Evolutionary conservation across 2,797 vertebrate species (phyloP), one percentile per base, ranked within the genome.

Genomic region (Macropodus opercularis): DNA sequence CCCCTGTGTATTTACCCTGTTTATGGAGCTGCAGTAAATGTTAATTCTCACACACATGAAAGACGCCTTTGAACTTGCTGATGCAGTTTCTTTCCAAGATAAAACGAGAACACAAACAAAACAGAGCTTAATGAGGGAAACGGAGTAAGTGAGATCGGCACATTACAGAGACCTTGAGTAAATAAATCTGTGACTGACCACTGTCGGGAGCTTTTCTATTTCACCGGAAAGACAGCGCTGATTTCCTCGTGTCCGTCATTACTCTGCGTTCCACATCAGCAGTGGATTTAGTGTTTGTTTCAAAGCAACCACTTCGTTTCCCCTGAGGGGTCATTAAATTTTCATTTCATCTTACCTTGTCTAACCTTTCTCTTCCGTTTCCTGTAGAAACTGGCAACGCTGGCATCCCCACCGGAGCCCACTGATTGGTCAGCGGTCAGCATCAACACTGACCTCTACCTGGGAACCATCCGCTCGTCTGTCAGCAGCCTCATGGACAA

Each of bases 371-470:
- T 43, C 29, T 15, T 57, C 13, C 2, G 0, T 52, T 63, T 29
- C 51, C 15, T 9, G n/a, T 17, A 93, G 93, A 81, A 75, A 9
- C 24, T 91, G 24, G 6, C 69, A 1, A 50, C 66, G 5, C 54
- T 93, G 35, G 29, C 86, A 0, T 72, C 85, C 1, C 39, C 77
- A 0, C 85, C 80, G 0, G 91, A 93, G 74, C 73, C 82, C 7
- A 55, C 67, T 2, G 93, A 93, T 52, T 94, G 92, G 92, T 91
- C 92, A 0, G 40, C 40, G 0, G 88, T 92, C 32, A 90, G 79
- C 19, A 66, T 94, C 36, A 92, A 88, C 84, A 93, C 92, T 0
- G 93, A 94, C 68, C 84, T 93, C 15, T 90, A 91, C 55, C 77
- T 93, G 55, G 87, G 87, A 12, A 90, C 87, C 43, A 76, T 93